Evolutionary conservation across 1,140 invertebrate genomes (phyloP).

Genomic region (Orussus abietinus): DNA sequence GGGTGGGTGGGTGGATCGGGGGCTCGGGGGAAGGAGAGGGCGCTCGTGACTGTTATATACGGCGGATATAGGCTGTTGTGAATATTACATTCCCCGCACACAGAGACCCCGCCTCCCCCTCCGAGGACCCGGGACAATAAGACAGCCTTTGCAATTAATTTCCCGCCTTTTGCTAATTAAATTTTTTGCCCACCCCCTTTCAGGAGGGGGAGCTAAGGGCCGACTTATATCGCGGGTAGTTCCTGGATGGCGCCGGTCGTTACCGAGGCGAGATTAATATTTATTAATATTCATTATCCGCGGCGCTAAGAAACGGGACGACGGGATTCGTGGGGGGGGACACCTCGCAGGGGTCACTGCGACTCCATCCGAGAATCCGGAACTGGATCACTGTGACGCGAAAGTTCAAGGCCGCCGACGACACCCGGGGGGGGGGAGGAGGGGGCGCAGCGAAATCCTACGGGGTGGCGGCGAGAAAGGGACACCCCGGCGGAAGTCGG

Average conservation of each 20-base stretch:
- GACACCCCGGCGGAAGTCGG: neutral
- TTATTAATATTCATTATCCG: slow-evolving; percentile 6
- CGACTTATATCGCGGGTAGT: no score
- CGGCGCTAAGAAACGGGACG: no score
- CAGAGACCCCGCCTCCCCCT: slow-evolving; percentile 31
- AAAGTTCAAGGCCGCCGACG: neutral
- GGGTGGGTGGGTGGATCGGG: neutral
- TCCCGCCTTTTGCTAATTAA: slow-evolving; percentile 48
- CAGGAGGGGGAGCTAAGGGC: no score
- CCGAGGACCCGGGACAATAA: slow-evolving; percentile 40
- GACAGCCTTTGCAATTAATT: slow-evolving; percentile 48
- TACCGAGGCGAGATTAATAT: neutral
- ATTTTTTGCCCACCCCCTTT: slow-evolving; percentile 45
- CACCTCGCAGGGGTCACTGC: no score
- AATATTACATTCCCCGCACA: slow-evolving; percentile 50
- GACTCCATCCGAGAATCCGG: no score
- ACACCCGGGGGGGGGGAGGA: neutral
- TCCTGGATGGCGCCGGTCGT: no score
- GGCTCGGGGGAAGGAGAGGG: slow-evolving; percentile 22
- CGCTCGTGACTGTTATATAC: slow-evolving; percentile 29
- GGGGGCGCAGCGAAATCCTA: neutral
- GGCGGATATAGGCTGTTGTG: slow-evolving; percentile 44
- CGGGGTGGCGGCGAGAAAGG: slow-evolving; percentile 33
- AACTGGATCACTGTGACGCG: no score
- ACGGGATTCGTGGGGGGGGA: no score